Conservation (phyloP, 2,888 invertebrate genomes). For the Tetheella fluctuosa region DNA sequence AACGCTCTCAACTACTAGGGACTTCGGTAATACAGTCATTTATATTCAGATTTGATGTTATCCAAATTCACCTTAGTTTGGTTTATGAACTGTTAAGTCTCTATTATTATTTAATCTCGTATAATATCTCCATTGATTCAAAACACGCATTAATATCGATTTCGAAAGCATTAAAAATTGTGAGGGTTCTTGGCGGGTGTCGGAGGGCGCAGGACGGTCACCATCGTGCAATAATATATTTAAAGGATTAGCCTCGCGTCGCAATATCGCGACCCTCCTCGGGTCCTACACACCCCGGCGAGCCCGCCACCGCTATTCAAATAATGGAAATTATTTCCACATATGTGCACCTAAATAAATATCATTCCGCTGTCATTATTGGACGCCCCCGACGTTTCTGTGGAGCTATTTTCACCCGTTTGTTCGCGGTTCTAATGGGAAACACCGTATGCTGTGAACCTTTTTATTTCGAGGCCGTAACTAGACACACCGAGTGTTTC, state of each 20-base stretch:
- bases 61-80: constrained; percentile 15
- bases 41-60: constrained; percentile 26
- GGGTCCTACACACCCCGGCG: constrained; percentile 42
- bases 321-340: constrained; percentile 84
- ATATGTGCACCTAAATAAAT: constrained; percentile 83
- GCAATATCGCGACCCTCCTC: constrained; percentile 81
- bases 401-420: constrained; percentile 75
- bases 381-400: constrained; percentile 65
- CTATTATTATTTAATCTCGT: background rate
- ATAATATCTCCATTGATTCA: constrained; percentile 36
- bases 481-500: constrained; percentile 20
- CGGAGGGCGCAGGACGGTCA: constrained; percentile 67
- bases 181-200: constrained; percentile 54
- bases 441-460: constrained; percentile 46
- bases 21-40: constrained; percentile 29
- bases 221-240: constrained; percentile 82
- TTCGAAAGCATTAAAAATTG: constrained; percentile 73
- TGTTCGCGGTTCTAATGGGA: constrained; percentile 61
- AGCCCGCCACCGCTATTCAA: constrained; percentile 71
- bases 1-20: constrained; percentile 25
- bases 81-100: constrained; percentile 2
- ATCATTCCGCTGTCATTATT: constrained; percentile 79
- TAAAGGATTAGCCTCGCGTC: constrained; percentile 81
- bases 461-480: constrained; percentile 22
- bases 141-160: constrained; percentile 74